Evolutionary conservation across 2,113 vertebrate species (phyloP).

Genomic region (Trochalopteron elliotii): DNA sequence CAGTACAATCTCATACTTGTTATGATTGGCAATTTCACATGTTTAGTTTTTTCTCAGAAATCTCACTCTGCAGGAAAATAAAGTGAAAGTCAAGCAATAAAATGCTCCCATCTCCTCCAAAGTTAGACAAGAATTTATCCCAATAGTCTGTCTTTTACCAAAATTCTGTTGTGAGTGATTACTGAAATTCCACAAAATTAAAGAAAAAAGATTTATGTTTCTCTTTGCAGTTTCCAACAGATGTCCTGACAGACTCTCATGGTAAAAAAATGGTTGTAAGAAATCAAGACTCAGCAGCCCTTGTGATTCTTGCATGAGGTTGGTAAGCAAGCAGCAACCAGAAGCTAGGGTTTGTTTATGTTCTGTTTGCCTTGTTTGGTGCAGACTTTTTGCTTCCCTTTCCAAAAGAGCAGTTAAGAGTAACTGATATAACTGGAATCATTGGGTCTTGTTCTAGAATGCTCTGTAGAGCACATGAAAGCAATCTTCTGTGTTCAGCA

Average conservation of each 20-base stretch:
- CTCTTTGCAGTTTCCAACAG: not conserved
- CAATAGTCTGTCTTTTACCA: not conserved
- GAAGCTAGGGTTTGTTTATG: not conserved
- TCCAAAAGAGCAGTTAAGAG: constrained; percentile 34
- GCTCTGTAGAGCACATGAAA: constrained; percentile 29
- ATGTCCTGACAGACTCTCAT: not conserved
- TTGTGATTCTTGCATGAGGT: not conserved
- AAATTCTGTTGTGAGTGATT: not conserved
- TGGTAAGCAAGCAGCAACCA: not conserved
- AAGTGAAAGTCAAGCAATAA: not conserved
- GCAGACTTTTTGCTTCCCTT: not conserved
- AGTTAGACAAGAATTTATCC: not conserved
- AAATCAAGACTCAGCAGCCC: not conserved
- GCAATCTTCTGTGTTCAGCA: constrained; percentile 38
- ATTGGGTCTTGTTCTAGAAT: constrained; percentile 36
- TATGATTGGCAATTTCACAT: not conserved
- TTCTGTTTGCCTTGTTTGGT: constrained; percentile 51
- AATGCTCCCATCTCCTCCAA: not conserved
- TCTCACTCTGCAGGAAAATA: not conserved
- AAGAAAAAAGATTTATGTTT: not conserved
- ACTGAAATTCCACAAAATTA: not conserved
- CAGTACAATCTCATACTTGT: not conserved
- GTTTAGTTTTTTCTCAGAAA: not conserved
- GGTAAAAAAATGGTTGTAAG: constrained; percentile 14
- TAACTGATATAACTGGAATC: constrained; percentile 38